phyloP scores from a whole-genome alignment of 2,888 invertebrate species.

The Oscheius sp. region DNA sequence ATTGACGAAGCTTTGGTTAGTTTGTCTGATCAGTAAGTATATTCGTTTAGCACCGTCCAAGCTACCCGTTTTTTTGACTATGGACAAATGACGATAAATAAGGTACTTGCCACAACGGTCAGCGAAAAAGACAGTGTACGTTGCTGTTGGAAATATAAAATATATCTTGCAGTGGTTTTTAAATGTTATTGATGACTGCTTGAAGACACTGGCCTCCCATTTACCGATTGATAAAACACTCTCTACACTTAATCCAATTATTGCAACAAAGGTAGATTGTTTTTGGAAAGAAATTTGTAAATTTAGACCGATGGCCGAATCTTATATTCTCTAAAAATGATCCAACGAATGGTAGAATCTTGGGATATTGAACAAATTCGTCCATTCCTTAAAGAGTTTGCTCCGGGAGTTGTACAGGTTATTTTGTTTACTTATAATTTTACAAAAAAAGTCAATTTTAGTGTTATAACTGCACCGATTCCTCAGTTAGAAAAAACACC shows the following conservation, averaged over 20 bases:
- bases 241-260: slow-evolving; percentile 83
- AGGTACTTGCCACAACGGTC: slow-evolving; percentile 81
- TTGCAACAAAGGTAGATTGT: slow-evolving; percentile 74
- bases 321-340: slow-evolving; percentile 82
- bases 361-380: slow-evolving; percentile 74
- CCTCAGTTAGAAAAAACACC: slow-evolving; percentile 85
- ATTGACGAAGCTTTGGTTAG: slow-evolving; percentile 20
- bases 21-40: not conserved
- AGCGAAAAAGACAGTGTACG: slow-evolving; percentile 4
- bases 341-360: slow-evolving; percentile 74
- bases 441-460: not conserved
- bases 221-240: slow-evolving; percentile 84
- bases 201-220: slow-evolving; percentile 81
- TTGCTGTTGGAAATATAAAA: no score
- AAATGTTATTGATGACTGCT: slow-evolving; percentile 86
- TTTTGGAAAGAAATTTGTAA: no score
- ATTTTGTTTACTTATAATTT: not conserved
- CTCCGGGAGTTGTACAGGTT: slow-evolving; percentile 88
- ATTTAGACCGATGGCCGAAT: slow-evolving; percentile 83
- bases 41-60: slow-evolving; percentile 69
- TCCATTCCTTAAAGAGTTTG: slow-evolving; percentile 80
- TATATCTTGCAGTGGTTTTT: slow-evolving; percentile 41
- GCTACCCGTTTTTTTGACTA: slow-evolving; percentile 85
- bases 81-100: slow-evolving; percentile 87
- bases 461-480: slow-evolving; percentile 78